Conservation (phyloP, 2,113 vertebrate genomes). For the Lophius piscatorius region DNA sequence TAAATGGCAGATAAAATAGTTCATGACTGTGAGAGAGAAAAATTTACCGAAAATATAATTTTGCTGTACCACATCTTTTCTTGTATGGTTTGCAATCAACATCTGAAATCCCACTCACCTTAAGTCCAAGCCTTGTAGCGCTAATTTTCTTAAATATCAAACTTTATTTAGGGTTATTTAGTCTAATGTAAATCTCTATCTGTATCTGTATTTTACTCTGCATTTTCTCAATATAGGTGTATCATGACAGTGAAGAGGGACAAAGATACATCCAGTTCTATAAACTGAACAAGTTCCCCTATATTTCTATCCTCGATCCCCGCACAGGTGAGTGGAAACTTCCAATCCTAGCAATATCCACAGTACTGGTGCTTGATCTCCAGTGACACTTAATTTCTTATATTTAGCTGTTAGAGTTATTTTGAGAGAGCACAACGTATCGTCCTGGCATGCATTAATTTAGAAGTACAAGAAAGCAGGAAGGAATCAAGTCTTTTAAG, state of each 20-base stretch:
- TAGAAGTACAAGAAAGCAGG: too few relatives aligned
- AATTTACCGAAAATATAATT: background rate
- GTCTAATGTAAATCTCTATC: background rate
- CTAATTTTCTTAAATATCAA: background rate
- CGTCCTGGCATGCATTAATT: background rate
- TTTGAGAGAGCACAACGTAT: background rate
- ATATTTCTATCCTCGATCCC: conserved; percentile 97
- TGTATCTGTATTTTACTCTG: background rate
- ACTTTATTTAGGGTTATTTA: background rate
- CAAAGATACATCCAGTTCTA: conserved; percentile 99
- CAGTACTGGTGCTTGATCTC: background rate
- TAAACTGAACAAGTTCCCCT: conserved; percentile 97
- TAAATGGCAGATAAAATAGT: background rate
- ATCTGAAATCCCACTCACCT: too few relatives aligned
- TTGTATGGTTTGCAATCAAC: background rate
- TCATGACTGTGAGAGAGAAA: background rate
- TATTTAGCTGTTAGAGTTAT: background rate
- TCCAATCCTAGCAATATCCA: background rate
- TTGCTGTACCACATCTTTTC: background rate
- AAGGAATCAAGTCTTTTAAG: too few relatives aligned
- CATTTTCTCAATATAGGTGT: conserved; percentile 82
- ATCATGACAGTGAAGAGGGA: conserved; percentile 98
- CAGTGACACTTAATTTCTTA: background rate
- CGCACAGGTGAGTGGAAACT: conserved; percentile 86
- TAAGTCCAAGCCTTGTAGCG: background rate